phyloP scores from a whole-genome alignment of 2,888 invertebrate species.

The Drosophila mimetica region DNA sequence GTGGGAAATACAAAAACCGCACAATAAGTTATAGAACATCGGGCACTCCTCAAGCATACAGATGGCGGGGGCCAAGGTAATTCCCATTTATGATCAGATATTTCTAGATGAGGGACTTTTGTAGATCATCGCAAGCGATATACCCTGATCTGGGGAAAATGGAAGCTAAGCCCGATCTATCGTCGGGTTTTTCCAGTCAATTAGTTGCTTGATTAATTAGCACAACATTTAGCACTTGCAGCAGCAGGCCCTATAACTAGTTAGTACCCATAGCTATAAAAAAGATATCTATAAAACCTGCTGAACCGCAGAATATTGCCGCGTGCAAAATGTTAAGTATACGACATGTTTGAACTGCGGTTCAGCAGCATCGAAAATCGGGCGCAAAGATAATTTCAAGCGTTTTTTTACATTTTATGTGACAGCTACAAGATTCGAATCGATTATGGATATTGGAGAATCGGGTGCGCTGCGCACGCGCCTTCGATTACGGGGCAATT shows the following conservation, averaged over 20 bases:
- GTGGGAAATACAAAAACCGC: constrained; percentile 22
- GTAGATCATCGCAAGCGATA: constrained; percentile 25
- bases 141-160: constrained; percentile 14
- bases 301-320: constrained; percentile 54
- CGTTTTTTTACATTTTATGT: constrained; percentile 57
- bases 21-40: constrained; percentile 17
- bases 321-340: constrained; percentile 40
- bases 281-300: constrained; percentile 29
- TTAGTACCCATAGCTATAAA: constrained; percentile 14
- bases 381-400: constrained; percentile 58
- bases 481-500: constrained; percentile 67
- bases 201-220: constrained; percentile 61
- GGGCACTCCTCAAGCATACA: constrained; percentile 8
- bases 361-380: constrained; percentile 45
- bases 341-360: constrained; percentile 34
- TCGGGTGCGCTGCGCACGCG: constrained; percentile 79
- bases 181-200: constrained; percentile 63
- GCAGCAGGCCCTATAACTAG: constrained; percentile 34
- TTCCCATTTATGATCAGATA: constrained; percentile 41
- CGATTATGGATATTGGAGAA: constrained; percentile 41
- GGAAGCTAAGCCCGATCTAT: constrained; percentile 23
- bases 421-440: constrained; percentile 39
- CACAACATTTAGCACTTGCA: constrained; percentile 47
- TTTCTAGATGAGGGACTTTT: constrained; percentile 13
- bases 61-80: constrained; percentile 21